phyloP scores from a whole-genome alignment of 2,888 invertebrate species.

The Hydrotaea diabolus region DNA sequence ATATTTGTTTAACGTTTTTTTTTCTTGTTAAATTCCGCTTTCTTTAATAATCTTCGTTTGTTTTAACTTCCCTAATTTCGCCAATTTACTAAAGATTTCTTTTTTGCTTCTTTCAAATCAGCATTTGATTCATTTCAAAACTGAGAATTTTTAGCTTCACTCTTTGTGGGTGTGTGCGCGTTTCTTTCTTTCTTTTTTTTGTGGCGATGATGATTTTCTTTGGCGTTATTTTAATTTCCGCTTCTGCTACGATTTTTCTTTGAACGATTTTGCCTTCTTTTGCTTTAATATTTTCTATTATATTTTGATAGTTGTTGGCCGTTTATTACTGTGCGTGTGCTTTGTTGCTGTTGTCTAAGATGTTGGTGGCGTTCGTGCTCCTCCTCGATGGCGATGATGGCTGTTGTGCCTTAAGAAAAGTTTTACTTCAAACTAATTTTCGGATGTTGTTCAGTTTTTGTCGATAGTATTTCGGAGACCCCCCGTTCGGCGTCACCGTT shows the following conservation, averaged over 20 bases:
- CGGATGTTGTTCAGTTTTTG: conserved; percentile 7
- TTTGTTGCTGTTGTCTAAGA: not conserved
- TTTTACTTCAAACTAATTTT: conserved; percentile 33
- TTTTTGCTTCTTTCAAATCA: not conserved
- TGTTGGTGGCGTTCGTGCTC: not conserved
- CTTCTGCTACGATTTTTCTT: conserved; percentile 13
- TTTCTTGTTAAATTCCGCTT: no score
- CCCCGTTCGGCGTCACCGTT: no score
- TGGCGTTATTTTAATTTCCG: conserved; percentile 21
- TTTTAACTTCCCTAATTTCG: no score
- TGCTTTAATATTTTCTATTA: not conserved
- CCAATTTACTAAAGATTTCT: not conserved
- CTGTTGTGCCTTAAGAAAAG: conserved; percentile 13
- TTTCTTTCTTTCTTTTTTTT: not conserved
- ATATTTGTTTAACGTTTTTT: no score
- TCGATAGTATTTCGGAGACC: not conserved
- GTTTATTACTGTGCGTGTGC: not conserved
- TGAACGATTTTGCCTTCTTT: not conserved
- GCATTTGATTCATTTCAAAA: not conserved
- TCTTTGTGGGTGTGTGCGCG: not conserved
- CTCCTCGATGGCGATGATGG: not conserved
- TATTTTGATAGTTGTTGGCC: not conserved
- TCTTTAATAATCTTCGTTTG: no score
- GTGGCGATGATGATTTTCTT: not conserved
- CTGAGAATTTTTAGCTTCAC: not conserved